These are phyloP conservation scores for Ancistrus triradiatus DNA, from an alignment of 2,113 vertebrate genomes.

Conservation along the genomic window DNA sequence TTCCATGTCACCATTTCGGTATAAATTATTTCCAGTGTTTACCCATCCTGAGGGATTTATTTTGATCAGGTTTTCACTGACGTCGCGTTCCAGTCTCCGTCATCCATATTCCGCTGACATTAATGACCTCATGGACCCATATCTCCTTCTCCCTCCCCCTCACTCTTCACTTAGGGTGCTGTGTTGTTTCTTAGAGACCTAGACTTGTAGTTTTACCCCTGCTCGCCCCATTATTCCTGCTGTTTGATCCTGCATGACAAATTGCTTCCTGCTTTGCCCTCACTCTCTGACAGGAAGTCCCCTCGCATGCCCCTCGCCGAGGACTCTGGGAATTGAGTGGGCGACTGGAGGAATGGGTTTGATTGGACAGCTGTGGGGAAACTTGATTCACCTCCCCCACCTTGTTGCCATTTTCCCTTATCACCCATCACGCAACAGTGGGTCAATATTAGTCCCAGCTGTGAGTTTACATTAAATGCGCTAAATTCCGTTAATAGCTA, in stretches of 20 bases:
- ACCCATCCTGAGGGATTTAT: not conserved
- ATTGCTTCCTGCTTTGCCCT: conserved; percentile 41
- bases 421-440: not conserved
- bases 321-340: conserved; percentile 45
- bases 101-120: too few relatives aligned
- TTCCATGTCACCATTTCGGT: not conserved
- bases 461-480: too few relatives aligned
- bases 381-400: conserved; percentile 4
- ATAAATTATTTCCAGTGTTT: not conserved
- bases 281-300: conserved; percentile 32
- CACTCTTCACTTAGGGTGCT: not conserved
- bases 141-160: not conserved
- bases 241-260: conserved; percentile 44
- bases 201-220: not conserved
- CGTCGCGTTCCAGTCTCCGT: too few relatives aligned
- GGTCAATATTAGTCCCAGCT: conserved; percentile 23
- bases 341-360: conserved; percentile 15
- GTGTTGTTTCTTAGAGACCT: not conserved
- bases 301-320: conserved; percentile 20
- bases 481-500: too few relatives aligned
- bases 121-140: not conserved
- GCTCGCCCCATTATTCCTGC: conserved; percentile 26
- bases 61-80: too few relatives aligned
- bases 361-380: not conserved
- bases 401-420: not conserved